A percentile compares a stretch with the other conserved stretches of the same genome.
phyloP scores from a whole-genome alignment of 2,888 invertebrate species.

The Monoplex corrugatus region DNA sequence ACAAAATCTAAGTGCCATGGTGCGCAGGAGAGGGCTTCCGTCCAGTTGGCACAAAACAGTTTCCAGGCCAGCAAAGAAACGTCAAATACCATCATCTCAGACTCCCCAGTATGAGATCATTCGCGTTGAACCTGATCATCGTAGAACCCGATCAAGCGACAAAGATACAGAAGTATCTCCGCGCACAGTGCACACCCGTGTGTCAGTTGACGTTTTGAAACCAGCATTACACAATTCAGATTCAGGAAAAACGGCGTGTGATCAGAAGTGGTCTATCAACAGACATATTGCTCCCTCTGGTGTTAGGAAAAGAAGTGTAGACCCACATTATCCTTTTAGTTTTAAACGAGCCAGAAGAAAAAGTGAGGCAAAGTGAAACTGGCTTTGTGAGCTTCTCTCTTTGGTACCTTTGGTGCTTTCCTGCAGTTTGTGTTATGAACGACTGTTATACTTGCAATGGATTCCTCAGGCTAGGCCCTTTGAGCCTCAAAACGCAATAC shows the following conservation, averaged over 20 bases:
- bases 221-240: background rate
- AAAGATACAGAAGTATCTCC: constrained; percentile 6
- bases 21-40: constrained; percentile 35
- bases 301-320: background rate
- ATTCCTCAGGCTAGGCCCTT: too few relatives aligned
- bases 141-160: constrained; percentile 48
- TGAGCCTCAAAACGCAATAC: too few relatives aligned
- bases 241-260: background rate
- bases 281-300: constrained; percentile 3
- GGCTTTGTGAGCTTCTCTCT: too few relatives aligned
- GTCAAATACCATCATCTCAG: background rate
- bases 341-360: constrained; percentile 33
- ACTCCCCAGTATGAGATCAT: constrained; percentile 45
- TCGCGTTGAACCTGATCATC: constrained; percentile 43
- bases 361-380: constrained; percentile 42
- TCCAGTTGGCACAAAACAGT: background rate
- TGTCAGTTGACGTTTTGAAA: constrained; percentile 31
- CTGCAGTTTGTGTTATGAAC: background rate
- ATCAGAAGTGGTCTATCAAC: constrained; percentile 49
- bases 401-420: too few relatives aligned
- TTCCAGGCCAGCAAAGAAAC: background rate
- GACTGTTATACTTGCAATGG: too few relatives aligned
- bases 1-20: constrained; percentile 48
- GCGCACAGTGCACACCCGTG: constrained; percentile 53
- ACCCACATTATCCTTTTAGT: constrained; percentile 26